Percentiles rank a stretch among this genome's conserved stretches.
phyloP scores from a whole-genome alignment of 2,113 vertebrate species.

The Cryptomyrus ogoouensis region DNA sequence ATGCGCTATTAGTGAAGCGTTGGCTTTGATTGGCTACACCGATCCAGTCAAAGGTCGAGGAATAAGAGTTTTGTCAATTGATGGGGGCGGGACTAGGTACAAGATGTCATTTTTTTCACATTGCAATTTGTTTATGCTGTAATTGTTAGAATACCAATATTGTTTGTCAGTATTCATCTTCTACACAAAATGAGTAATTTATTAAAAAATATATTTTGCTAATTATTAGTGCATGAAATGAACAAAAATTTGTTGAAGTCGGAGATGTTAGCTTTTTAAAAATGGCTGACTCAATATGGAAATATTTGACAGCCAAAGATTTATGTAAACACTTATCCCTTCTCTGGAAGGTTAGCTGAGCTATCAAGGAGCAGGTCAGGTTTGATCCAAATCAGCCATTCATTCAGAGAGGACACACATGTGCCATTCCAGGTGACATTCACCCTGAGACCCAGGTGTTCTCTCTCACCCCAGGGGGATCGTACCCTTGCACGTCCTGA shows the following conservation, averaged over 20 bases:
- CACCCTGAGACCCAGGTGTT: background rate
- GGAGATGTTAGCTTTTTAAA: background rate
- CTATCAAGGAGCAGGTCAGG: background rate
- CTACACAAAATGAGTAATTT: background rate
- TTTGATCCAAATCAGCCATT: background rate
- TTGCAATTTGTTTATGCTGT: background rate
- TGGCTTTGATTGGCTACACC: constrained; percentile 59
- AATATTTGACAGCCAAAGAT: background rate
- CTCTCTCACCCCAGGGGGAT: background rate
- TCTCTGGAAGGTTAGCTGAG: background rate
- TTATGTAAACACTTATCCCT: background rate
- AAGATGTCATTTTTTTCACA: background rate
- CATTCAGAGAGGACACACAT: background rate
- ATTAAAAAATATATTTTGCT: background rate
- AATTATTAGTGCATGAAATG: background rate
- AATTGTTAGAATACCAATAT: background rate
- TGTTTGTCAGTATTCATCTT: background rate
- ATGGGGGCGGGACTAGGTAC: constrained; percentile 63
- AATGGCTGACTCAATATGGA: background rate
- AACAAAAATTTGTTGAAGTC: background rate
- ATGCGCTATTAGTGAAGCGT: constrained; percentile 43
- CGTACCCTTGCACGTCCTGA: background rate
- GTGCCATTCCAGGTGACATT: background rate
- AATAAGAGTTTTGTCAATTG: constrained; percentile 62
- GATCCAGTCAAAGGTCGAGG: constrained; percentile 58